Evolutionary conservation across 2,888 invertebrate genomes (phyloP).

Genomic region (Rosalia funebris): DNA sequence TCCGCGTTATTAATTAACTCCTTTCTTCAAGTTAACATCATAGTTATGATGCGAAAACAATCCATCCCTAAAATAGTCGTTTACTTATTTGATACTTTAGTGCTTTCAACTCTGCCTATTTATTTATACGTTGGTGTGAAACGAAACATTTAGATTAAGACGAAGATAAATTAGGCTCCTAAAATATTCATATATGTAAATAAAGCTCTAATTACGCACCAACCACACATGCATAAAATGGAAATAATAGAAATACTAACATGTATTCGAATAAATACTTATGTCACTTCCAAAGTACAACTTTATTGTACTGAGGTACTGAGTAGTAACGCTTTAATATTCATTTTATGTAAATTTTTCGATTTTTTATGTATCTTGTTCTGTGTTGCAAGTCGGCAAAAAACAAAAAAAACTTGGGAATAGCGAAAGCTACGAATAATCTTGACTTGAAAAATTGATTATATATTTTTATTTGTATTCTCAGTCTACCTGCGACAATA

Average conservation of each 20-base stretch:
- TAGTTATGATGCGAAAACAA: conserved; percentile 46
- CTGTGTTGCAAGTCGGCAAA: too few species aligned
- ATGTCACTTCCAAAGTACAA: too few species aligned
- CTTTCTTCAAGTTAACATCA: conserved; percentile 48
- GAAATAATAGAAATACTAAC: background rate
- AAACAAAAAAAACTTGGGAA: too few species aligned
- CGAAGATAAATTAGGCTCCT: conserved; percentile 6
- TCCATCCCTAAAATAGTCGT: conserved; percentile 35
- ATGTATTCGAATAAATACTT: too few species aligned
- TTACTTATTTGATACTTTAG: conserved; percentile 8
- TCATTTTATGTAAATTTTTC: too few species aligned
- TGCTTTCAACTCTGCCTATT: conserved; percentile 7
- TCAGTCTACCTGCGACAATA: too few species aligned
- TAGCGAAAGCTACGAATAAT: too few species aligned
- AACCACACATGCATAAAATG: background rate
- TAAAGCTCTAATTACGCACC: background rate
- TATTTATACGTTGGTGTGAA: conserved; percentile 7
- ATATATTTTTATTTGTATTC: too few species aligned
- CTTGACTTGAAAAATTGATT: too few species aligned
- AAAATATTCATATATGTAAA: conserved; percentile 5
- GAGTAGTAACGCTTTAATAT: too few species aligned
- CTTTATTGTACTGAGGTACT: too few species aligned
- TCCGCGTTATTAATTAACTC: conserved; percentile 51
- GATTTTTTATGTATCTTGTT: too few species aligned
- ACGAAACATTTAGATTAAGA: conserved; percentile 9